phyloP scores from a whole-genome alignment of 2,113 vertebrate genomes.

The Laterallus jamaicensis region DNA sequence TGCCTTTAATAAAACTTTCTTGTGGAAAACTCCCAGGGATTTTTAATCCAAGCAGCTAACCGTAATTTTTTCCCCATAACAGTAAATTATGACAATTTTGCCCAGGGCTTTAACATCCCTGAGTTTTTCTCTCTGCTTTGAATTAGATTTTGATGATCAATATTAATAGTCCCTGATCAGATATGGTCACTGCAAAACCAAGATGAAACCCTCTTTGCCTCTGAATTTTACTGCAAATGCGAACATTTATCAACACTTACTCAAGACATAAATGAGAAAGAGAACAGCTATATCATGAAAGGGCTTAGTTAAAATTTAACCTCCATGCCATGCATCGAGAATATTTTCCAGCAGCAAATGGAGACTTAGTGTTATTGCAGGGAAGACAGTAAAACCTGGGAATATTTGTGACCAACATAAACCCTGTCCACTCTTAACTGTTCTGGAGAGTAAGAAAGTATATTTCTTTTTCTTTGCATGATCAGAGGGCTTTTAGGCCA shows the following conservation, averaged over 20 bases:
- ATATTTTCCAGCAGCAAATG: slow-evolving; percentile 13
- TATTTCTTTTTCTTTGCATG: not conserved
- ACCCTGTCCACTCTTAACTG: not conserved
- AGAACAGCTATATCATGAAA: slow-evolving; percentile 11
- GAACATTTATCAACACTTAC: slow-evolving; percentile 37
- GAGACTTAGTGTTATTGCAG: not conserved
- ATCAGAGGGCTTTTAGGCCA: not conserved
- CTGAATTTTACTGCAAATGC: slow-evolving; percentile 41
- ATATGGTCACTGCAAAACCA: slow-evolving; percentile 11
- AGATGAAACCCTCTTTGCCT: slow-evolving; percentile 1
- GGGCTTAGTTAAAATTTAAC: slow-evolving; percentile 45
- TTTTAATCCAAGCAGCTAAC: slow-evolving; percentile 30
- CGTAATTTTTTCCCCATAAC: slow-evolving; percentile 9
- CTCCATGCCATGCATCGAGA: not conserved
- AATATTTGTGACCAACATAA: slow-evolving; percentile 1
- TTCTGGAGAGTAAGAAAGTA: not conserved
- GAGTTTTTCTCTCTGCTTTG: slow-evolving; percentile 9
- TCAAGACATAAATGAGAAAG: slow-evolving; percentile 18
- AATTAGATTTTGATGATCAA: slow-evolving; percentile 42
- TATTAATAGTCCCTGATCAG: slow-evolving; percentile 54
- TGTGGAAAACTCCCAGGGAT: slow-evolving; percentile 9
- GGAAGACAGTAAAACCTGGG: not conserved
- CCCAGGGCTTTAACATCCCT: not conserved
- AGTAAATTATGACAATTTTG: slow-evolving; percentile 24
- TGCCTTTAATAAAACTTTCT: slow-evolving; percentile 19